A percentile compares a stretch with the other conserved stretches of the same genome.
phyloP scores from a whole-genome alignment of 2,797 vertebrate genomes.

The Presbytis comata region DNA sequence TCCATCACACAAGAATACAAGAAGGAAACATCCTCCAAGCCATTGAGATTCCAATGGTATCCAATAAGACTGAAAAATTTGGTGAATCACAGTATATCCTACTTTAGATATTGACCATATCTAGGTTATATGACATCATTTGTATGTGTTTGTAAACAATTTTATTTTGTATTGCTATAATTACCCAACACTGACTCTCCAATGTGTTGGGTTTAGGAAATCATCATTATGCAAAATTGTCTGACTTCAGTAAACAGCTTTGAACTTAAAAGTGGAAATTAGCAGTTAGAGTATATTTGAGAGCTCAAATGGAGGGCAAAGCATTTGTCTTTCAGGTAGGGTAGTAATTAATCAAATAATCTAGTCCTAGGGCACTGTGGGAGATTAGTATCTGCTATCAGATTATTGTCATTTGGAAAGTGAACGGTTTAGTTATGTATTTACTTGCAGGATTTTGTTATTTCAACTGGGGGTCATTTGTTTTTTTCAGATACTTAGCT shows the following conservation, averaged over 20 bases:
- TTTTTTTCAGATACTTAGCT: background rate
- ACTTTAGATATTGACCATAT: background rate
- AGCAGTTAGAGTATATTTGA: background rate
- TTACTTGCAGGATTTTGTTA: background rate
- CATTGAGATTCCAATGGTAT: background rate
- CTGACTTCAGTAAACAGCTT: background rate
- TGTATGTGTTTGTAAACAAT: background rate
- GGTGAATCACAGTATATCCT: background rate
- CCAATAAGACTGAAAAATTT: background rate
- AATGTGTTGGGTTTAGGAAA: background rate
- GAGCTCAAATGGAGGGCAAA: background rate
- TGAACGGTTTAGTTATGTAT: background rate
- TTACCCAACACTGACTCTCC: background rate
- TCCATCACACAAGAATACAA: background rate
- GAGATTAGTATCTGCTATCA: background rate
- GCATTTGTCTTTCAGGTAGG: slow-evolving; percentile 2
- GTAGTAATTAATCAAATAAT: slow-evolving; percentile 44
- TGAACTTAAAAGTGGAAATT: slow-evolving; percentile 33
- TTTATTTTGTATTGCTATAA: background rate
- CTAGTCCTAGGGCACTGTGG: background rate
- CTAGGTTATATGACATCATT: background rate
- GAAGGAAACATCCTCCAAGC: background rate
- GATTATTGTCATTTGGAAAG: background rate
- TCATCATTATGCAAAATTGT: background rate
- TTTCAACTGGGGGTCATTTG: background rate